These are phyloP conservation scores for Octomys mimax DNA, from an alignment of 2,797 vertebrate genomes.

Conservation along the genomic window DNA sequence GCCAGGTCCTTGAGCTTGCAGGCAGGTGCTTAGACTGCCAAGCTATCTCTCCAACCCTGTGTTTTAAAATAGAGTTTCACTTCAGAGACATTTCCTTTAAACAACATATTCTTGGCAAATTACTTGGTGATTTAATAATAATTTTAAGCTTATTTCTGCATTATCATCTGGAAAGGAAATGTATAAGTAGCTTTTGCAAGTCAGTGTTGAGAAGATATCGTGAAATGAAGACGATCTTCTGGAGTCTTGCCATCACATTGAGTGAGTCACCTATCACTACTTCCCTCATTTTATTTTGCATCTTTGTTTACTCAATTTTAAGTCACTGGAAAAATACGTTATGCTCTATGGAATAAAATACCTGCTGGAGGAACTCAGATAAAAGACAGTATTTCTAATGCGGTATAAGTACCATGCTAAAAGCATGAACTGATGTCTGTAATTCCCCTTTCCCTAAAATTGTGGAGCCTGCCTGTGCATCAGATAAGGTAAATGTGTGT, in stretches of 20 bases:
- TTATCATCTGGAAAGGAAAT: not conserved
- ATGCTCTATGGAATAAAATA: not conserved
- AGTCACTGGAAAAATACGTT: slow-evolving; percentile 14
- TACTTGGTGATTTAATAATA: not conserved
- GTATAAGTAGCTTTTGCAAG: not conserved
- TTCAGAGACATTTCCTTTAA: not conserved
- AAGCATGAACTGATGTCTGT: not conserved
- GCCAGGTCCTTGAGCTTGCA: too few relatives aligned
- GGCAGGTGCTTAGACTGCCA: too few relatives aligned
- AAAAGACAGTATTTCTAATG: slow-evolving; percentile 29
- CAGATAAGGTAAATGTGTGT: not conserved
- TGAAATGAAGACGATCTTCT: not conserved
- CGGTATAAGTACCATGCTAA: not conserved
- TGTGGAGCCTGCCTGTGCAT: not conserved
- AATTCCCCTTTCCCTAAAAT: not conserved
- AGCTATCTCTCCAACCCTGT: too few relatives aligned
- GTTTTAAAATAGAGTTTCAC: slow-evolving; percentile 9
- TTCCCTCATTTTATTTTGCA: not conserved
- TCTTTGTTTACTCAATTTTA: slow-evolving; percentile 26
- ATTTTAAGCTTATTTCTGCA: slow-evolving; percentile 29
- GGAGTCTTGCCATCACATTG: not conserved
- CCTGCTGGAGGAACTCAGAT: not conserved
- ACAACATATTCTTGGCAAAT: not conserved
- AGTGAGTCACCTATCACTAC: not conserved
- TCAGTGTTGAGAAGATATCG: not conserved